Percentiles rank a stretch among this genome's conserved stretches.
Evolutionary conservation across 2,888 invertebrate genomes (phyloP).

Genomic region (Colletes collaris): DNA sequence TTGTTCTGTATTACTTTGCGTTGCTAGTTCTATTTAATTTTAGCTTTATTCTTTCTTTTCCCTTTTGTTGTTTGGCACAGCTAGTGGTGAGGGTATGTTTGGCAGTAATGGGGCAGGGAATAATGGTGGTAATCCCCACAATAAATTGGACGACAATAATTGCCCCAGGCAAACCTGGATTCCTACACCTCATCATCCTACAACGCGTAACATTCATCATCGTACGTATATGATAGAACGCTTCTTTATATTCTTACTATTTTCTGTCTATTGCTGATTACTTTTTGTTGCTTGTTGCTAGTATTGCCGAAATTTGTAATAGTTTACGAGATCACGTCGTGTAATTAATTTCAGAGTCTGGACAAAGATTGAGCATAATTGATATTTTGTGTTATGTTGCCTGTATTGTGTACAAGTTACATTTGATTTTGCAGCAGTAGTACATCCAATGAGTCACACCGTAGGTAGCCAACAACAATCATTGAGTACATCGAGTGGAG

Average conservation of each 20-base stretch:
- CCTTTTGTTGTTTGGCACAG: constrained; percentile 78
- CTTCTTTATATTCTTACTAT: constrained; percentile 57
- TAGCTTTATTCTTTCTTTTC: constrained; percentile 71
- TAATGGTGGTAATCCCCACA: constrained; percentile 79
- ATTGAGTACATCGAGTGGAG: constrained; percentile 74
- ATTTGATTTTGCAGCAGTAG: constrained; percentile 77
- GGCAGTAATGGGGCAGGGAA: constrained; percentile 78
- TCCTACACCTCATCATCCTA: constrained; percentile 81
- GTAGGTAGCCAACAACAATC: constrained; percentile 79
- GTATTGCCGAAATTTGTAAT: constrained; percentile 9
- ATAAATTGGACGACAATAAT: constrained; percentile 81
- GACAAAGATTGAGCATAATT: constrained; percentile 43
- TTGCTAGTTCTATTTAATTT: constrained; percentile 69
- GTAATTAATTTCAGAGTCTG: constrained; percentile 52
- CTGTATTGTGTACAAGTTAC: constrained; percentile 65
- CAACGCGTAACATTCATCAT: constrained; percentile 81
- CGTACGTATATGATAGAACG: constrained; percentile 78
- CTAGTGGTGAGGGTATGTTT: constrained; percentile 81
- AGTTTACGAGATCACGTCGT: constrained; percentile 3
- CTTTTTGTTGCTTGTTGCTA: constrained; percentile 50
- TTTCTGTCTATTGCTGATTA: constrained; percentile 49
- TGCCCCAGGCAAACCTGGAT: constrained; percentile 81
- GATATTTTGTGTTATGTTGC: constrained; percentile 55
- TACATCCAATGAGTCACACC: constrained; percentile 80
- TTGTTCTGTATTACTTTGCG: constrained; percentile 54